Evolutionary conservation across 2,113 vertebrate genomes (phyloP).

Genomic region (Phainopepla nitens): DNA sequence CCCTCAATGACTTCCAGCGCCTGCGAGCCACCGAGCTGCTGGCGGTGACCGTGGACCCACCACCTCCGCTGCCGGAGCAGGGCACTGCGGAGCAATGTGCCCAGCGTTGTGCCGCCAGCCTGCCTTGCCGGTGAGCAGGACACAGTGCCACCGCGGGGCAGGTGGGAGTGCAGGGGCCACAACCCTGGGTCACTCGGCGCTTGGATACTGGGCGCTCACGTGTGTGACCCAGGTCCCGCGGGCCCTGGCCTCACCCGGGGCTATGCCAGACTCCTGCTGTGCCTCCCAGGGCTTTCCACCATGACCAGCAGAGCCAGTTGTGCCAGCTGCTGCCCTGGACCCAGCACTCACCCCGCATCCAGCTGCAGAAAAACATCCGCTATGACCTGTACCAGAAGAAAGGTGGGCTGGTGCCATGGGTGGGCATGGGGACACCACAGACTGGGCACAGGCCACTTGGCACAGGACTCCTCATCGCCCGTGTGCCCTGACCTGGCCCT

Average conservation of each 20-base stretch:
- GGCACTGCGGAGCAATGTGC: constrained; percentile 82
- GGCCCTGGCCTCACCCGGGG: not conserved
- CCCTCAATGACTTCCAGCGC: constrained; percentile 91
- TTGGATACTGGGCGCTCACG: not conserved
- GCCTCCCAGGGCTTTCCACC: constrained; percentile 85
- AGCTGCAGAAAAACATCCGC: constrained; percentile 84
- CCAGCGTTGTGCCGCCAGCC: constrained; percentile 71
- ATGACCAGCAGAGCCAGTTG: constrained; percentile 74
- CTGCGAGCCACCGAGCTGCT: constrained; percentile 83
- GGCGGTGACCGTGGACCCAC: constrained; percentile 12
- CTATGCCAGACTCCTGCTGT: accelerated
- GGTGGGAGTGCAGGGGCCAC: not conserved
- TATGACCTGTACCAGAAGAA: constrained; percentile 96
- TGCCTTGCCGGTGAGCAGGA: constrained; percentile 82
- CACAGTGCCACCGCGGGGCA: accelerated
- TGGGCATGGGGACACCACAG: not conserved
- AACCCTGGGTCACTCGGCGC: not conserved
- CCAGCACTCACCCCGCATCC: constrained; percentile 72
- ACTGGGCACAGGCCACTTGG: accelerated
- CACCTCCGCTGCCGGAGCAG: not conserved
- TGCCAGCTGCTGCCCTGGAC: constrained; percentile 92
- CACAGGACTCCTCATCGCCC: not conserved
- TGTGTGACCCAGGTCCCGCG: accelerated
- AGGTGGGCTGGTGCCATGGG: constrained; percentile 61
- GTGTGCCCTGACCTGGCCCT: accelerated